Evolutionary conservation across 2,113 vertebrate genomes (phyloP).

Genomic region (Halichoeres trimaculatus): DNA sequence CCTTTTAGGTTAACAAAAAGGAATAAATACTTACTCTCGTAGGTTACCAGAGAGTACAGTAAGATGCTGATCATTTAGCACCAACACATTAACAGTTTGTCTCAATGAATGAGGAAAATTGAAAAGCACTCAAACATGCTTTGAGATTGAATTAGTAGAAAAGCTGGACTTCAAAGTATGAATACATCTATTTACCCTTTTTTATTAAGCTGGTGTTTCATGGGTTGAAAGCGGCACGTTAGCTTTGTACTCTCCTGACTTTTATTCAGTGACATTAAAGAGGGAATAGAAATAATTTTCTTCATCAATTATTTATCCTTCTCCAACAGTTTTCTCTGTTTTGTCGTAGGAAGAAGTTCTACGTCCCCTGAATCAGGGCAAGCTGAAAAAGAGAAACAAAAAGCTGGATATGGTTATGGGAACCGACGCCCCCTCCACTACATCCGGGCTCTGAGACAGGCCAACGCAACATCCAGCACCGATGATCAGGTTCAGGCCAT

Average conservation of each 20-base stretch:
- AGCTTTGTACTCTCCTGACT: no score
- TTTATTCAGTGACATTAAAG: no score
- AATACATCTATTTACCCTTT: neutral
- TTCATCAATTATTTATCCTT: no score
- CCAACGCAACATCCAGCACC: neutral
- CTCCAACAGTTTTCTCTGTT: neutral
- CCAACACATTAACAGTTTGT: no score
- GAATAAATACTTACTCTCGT: no score
- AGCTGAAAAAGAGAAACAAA: neutral
- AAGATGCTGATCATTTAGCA: no score
- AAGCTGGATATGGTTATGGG: neutral
- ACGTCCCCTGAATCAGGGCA: neutral
- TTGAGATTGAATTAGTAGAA: neutral
- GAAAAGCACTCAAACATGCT: neutral
- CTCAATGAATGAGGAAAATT: no score
- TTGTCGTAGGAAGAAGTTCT: neutral
- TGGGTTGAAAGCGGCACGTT: no score
- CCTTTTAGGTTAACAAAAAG: no score
- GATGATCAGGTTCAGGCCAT: neutral
- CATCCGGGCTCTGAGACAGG: neutral
- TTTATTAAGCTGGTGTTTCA: neutral
- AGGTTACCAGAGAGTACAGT: no score
- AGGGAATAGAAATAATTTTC: no score
- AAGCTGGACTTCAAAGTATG: neutral
- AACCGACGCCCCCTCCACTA: constrained; percentile 13